Percentiles rank a stretch among this genome's conserved stretches.
Conservation (phyloP, 2,797 vertebrate species). For the Garrulus glandarius region DNA sequence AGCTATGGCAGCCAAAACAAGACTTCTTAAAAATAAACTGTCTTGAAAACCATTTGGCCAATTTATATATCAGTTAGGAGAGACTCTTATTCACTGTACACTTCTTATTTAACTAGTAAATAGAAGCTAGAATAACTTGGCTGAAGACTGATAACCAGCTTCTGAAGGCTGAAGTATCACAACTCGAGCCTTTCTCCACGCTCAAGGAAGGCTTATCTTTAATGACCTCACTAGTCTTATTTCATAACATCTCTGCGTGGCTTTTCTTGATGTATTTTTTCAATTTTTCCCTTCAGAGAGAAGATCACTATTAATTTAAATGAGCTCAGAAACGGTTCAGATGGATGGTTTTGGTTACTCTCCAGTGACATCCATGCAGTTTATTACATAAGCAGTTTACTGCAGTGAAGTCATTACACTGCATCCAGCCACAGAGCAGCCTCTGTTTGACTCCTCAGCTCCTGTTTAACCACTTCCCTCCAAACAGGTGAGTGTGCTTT, state of each 20-base stretch:
- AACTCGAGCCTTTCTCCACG: not conserved
- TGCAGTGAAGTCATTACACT: constrained; percentile 9
- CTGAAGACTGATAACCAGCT: not conserved
- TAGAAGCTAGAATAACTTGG: not conserved
- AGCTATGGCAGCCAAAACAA: not conserved
- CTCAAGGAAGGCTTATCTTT: not conserved
- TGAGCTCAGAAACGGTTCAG: constrained; percentile 8
- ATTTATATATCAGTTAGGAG: constrained; percentile 8
- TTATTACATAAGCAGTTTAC: constrained; percentile 66
- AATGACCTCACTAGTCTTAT: not conserved
- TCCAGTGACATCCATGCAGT: constrained; percentile 22
- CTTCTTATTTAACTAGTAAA: not conserved
- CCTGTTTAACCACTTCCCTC: not conserved
- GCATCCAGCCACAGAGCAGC: not conserved
- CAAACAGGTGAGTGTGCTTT: not conserved
- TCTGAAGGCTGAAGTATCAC: not conserved
- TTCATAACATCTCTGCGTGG: constrained; percentile 20
- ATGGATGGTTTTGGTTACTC: constrained; percentile 36
- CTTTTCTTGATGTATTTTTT: not conserved
- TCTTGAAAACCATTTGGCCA: constrained; percentile 53
- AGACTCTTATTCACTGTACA: not conserved
- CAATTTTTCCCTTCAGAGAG: constrained; percentile 28
- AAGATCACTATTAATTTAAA: constrained; percentile 32
- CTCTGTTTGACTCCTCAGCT: not conserved
- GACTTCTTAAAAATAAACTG: constrained; percentile 3